Percentiles rank a stretch among this genome's conserved stretches.
Conservation (phyloP, 2,797 vertebrate species). For the Alca torda region DNA sequence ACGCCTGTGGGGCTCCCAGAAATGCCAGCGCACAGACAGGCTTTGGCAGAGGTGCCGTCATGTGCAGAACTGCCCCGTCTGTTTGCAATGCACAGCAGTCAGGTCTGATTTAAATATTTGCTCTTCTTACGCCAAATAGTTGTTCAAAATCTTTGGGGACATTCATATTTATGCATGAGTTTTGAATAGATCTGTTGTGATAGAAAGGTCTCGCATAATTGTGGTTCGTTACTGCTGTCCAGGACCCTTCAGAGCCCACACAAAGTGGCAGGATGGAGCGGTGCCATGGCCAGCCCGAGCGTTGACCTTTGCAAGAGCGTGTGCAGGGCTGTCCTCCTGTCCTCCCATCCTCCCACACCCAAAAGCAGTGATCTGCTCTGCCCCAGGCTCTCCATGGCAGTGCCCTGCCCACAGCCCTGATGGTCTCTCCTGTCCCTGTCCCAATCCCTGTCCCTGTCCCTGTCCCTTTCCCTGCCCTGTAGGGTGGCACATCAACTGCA, state of each 20-base stretch:
- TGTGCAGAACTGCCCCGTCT: neutral
- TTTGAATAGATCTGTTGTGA: conserved; percentile 58
- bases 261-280: neutral
- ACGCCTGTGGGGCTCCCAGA: neutral
- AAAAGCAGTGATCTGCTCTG: neutral
- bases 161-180: conserved; percentile 53
- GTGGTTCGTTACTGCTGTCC: neutral
- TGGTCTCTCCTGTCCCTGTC: neutral
- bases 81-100: conserved; percentile 15
- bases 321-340: neutral
- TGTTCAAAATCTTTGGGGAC: conserved; percentile 46
- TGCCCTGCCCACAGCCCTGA: accelerated
- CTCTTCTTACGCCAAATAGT: conserved; percentile 44
- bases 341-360: neutral
- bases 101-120: conserved; percentile 56
- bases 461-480: neutral
- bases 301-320: neutral
- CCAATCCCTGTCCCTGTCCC: too few relatives aligned
- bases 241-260: conserved; percentile 21
- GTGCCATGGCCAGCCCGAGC: neutral
- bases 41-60: neutral
- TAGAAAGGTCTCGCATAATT: conserved; percentile 56
- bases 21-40: neutral
- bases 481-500: neutral
- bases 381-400: accelerated